A percentile compares a stretch with the other conserved stretches of the same genome.
Conservation (phyloP, 2,113 vertebrate genomes). For the Morone chrysops region DNA sequence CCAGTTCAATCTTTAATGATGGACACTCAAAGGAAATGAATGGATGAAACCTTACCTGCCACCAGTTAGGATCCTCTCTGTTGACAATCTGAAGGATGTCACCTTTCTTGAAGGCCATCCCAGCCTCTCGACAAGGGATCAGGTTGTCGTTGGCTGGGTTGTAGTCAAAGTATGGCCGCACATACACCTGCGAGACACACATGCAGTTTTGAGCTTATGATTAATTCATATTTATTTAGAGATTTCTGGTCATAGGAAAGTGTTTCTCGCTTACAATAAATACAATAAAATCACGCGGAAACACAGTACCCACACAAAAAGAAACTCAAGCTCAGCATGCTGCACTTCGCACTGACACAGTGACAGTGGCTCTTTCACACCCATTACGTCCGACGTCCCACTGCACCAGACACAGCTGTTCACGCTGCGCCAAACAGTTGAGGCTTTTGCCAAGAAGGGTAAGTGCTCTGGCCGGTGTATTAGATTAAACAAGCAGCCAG, state of each 20-base stretch:
- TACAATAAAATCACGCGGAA: background rate
- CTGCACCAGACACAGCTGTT: conserved; percentile 23
- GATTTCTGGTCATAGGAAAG: background rate
- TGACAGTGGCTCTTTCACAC: conserved; percentile 42
- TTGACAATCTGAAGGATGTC: conserved; percentile 99
- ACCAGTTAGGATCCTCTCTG: conserved; percentile 98
- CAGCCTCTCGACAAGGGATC: conserved; percentile 98
- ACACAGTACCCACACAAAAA: background rate
- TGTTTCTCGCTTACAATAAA: background rate
- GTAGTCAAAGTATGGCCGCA: conserved; percentile 98
- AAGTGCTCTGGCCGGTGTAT: conserved; percentile 61
- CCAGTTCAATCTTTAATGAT: background rate
- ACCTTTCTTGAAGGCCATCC: conserved; percentile 92
- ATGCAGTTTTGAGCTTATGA: background rate
- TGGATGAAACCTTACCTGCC: conserved; percentile 88
- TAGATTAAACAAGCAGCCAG: conserved; percentile 69
- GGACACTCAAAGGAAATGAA: background rate
- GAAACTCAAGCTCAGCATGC: conserved; percentile 6
- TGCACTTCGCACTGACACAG: conserved; percentile 23
- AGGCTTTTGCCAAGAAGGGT: conserved; percentile 54
- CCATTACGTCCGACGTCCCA: conserved; percentile 2
- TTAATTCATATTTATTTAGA: background rate
- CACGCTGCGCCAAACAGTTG: conserved; percentile 28
- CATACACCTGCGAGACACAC: conserved; percentile 88
- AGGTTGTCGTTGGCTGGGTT: conserved; percentile 94